Evolutionary conservation across 2,797 vertebrate species (phyloP).

Genomic region (Sardinella longiceps): DNA sequence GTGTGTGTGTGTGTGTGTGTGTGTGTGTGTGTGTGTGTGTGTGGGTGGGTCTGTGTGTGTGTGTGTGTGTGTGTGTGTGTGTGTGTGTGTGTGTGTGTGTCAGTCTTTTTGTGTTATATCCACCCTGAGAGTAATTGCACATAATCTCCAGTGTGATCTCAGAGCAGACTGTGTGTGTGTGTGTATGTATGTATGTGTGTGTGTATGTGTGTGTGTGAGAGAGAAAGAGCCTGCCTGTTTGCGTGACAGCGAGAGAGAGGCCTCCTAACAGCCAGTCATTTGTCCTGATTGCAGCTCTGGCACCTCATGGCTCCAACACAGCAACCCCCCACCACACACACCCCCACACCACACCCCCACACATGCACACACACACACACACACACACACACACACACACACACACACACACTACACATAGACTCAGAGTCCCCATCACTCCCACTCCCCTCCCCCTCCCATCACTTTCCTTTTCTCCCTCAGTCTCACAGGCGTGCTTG

Average conservation of each 20-base stretch:
- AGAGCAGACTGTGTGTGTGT: conserved; percentile 3
- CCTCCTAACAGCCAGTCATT: conserved; percentile 14
- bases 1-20: not conserved
- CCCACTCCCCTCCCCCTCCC: not conserved
- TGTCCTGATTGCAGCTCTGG: not conserved
- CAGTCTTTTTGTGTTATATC: not conserved
- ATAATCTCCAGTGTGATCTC: conserved; percentile 6
- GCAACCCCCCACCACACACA: not conserved
- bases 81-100: not conserved
- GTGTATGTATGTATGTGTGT: conserved; percentile 1
- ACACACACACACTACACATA: not conserved
- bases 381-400: not conserved
- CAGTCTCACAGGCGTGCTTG: too few species aligned
- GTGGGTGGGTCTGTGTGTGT: not conserved
- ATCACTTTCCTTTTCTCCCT: too few species aligned
- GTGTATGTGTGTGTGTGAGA: conserved; percentile 6
- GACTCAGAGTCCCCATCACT: not conserved
- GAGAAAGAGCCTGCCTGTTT: not conserved
- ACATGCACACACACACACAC: not conserved
- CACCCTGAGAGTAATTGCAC: conserved; percentile 9
- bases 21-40: not conserved
- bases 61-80: not conserved
- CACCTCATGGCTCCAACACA: not conserved
- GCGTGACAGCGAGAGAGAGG: not conserved
- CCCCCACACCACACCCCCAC: not conserved